Conservation (phyloP, 2,888 invertebrate genomes). For the Nemapogon koenigi region DNA sequence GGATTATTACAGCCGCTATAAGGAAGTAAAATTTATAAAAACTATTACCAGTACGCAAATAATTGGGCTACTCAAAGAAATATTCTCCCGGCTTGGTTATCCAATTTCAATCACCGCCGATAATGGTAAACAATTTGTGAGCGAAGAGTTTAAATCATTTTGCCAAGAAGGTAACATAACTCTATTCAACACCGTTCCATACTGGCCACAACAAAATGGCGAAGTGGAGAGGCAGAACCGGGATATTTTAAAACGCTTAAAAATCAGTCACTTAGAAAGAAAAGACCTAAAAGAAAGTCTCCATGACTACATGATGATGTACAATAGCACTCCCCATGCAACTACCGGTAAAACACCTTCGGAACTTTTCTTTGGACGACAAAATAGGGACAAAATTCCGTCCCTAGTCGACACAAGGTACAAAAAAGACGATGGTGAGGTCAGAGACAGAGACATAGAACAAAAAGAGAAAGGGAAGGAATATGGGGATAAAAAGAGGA, state of each 20-base stretch:
- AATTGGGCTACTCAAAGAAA: slow-evolving; percentile 8
- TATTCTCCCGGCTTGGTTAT: slow-evolving; percentile 7
- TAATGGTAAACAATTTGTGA: slow-evolving; percentile 16
- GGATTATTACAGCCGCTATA: too few species aligned
- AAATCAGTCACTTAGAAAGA: slow-evolving; percentile 19
- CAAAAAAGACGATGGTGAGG: slow-evolving; percentile 10
- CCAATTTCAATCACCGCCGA: slow-evolving; percentile 16
- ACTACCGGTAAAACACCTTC: slow-evolving; percentile 19
- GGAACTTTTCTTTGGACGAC: slow-evolving; percentile 18
- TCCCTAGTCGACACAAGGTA: slow-evolving; percentile 11
- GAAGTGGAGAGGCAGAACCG: slow-evolving; percentile 17
- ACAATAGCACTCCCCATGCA: slow-evolving; percentile 23
- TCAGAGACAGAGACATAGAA: slow-evolving; percentile 14
- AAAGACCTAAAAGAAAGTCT: slow-evolving; percentile 19
- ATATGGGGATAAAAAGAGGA: slow-evolving; percentile 15
- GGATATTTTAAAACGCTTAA: slow-evolving; percentile 20
- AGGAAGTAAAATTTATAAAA: too few species aligned
- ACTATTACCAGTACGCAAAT: slow-evolving; percentile 11
- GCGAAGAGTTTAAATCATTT: slow-evolving; percentile 15
- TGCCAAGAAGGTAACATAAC: slow-evolving; percentile 9
- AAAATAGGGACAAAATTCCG: slow-evolving; percentile 20
- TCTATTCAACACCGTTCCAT: slow-evolving; percentile 17
- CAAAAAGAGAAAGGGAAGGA: slow-evolving; percentile 16
- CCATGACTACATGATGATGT: slow-evolving; percentile 19
- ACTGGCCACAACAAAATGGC: slow-evolving; percentile 21